These are phyloP conservation scores for Anniella stebbinsi DNA, from an alignment of 2,797 vertebrate species.

Conservation along the genomic window DNA sequence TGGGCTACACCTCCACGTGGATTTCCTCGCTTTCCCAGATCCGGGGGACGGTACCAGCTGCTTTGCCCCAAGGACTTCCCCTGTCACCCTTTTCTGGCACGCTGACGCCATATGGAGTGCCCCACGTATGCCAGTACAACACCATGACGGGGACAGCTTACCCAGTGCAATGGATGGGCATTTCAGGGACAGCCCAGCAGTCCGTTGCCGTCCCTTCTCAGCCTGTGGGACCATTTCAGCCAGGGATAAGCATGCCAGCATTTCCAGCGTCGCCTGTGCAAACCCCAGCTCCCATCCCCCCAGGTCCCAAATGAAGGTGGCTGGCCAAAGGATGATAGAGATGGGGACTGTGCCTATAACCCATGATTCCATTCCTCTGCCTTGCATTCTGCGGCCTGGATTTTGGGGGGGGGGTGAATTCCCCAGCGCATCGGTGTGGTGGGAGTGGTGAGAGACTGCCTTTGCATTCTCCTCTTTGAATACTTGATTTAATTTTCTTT, in stretches of 20 bases:
- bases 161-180: slow-evolving; percentile 74
- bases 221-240: slow-evolving; percentile 68
- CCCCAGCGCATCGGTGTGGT: slow-evolving; percentile 11
- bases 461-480: slow-evolving; percentile 70
- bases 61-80: slow-evolving; percentile 79
- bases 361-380: slow-evolving; percentile 51
- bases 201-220: slow-evolving; percentile 68
- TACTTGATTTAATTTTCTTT: slow-evolving; percentile 68
- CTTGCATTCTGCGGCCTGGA: slow-evolving; percentile 53
- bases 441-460: slow-evolving; percentile 35
- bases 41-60: slow-evolving; percentile 70
- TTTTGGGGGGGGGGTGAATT: slow-evolving; percentile 7
- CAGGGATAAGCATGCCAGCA: slow-evolving; percentile 66
- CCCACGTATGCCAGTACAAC: slow-evolving; percentile 76
- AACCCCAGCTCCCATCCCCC: slow-evolving; percentile 70
- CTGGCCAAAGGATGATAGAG: slow-evolving; percentile 38
- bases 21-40: slow-evolving; percentile 76
- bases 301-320: slow-evolving; percentile 74
- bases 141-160: slow-evolving; percentile 64
- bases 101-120: slow-evolving; percentile 82
- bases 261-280: slow-evolving; percentile 69
- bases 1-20: slow-evolving; percentile 75
- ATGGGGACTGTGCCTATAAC: slow-evolving; percentile 51
- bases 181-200: slow-evolving; percentile 65
- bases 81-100: slow-evolving; percentile 72